Percentiles rank a stretch among this genome's conserved stretches.
These are phyloP conservation scores for Brachionus angularis DNA, from an alignment of 1,140 invertebrate genomes.

Conservation along the genomic window DNA sequence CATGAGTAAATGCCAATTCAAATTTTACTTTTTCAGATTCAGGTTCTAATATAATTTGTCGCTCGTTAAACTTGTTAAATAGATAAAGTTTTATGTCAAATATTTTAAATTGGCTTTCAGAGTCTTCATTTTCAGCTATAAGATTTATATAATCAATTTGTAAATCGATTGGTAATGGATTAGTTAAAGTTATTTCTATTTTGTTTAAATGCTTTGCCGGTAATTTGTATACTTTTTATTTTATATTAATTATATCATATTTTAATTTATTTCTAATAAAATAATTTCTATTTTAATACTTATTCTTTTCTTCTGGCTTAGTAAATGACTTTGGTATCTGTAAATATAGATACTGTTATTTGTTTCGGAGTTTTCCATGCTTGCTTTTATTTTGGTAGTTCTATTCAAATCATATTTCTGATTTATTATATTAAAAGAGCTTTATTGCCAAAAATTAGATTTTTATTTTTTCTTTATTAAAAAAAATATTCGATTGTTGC, in stretches of 20 bases:
- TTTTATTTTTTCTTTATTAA: no score
- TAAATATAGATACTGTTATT: neutral
- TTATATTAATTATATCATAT: neutral
- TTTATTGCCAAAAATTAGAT: no score
- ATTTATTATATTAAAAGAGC: neutral
- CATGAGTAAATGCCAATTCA: neutral
- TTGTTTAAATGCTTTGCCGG: slow-evolving; percentile 7
- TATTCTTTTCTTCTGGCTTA: neutral
- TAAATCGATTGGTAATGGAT: neutral
- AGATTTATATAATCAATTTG: neutral
- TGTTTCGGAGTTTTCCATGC: neutral
- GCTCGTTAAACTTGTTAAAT: neutral
- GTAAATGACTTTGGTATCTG: neutral
- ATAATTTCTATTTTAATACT: slow-evolving; percentile 15
- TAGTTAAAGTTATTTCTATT: slow-evolving; percentile 22
- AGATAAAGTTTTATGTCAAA: neutral
- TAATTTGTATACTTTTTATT: neutral
- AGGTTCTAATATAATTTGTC: slow-evolving; percentile 7
- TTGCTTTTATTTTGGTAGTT: neutral
- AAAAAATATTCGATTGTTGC: no score
- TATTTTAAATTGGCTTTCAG: neutral
- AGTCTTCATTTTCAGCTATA: neutral
- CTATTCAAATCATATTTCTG: neutral
- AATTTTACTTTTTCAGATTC: neutral
- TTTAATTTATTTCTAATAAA: neutral